phyloP scores from a whole-genome alignment of 2,888 invertebrate species.

The Andrena hattorfiana region DNA sequence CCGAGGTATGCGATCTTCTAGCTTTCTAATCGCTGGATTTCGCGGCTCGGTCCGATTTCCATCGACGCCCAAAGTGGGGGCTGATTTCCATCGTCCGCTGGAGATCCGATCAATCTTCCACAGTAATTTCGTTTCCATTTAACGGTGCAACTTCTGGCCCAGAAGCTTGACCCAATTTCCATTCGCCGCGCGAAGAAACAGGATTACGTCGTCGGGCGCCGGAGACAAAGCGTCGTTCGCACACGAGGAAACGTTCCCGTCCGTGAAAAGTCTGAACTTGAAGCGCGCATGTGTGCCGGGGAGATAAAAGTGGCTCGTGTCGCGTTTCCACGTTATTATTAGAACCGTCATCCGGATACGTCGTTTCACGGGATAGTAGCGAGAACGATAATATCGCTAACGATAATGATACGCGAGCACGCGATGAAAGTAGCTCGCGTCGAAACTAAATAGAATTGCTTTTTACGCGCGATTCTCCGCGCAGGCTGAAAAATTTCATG shows the following conservation, averaged over 20 bases:
- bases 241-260: neutral
- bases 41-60: conserved; percentile 32
- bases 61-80: neutral
- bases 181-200: no score
- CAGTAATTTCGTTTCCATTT: neutral
- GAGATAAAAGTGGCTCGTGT: conserved; percentile 25
- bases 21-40: conserved; percentile 50
- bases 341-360: conserved; percentile 34
- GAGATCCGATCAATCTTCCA: neutral
- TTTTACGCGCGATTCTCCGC: neutral
- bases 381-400: conserved; percentile 36
- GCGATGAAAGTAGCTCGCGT: conserved; percentile 12
- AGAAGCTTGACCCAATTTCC: neutral
- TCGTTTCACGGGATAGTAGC: conserved; percentile 25
- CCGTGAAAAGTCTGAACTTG: conserved; percentile 1
- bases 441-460: neutral
- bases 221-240: neutral
- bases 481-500: neutral
- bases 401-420: conserved; percentile 36
- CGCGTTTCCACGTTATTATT: conserved; percentile 40
- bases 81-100: neutral
- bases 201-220: neutral
- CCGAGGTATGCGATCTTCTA: conserved; percentile 32
- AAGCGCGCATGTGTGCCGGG: neutral
- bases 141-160: neutral